These are phyloP conservation scores for Haliclona indistincta DNA, from an alignment of 37 sponge, comb jelly and placozoan genomes.

Conservation along the genomic window DNA sequence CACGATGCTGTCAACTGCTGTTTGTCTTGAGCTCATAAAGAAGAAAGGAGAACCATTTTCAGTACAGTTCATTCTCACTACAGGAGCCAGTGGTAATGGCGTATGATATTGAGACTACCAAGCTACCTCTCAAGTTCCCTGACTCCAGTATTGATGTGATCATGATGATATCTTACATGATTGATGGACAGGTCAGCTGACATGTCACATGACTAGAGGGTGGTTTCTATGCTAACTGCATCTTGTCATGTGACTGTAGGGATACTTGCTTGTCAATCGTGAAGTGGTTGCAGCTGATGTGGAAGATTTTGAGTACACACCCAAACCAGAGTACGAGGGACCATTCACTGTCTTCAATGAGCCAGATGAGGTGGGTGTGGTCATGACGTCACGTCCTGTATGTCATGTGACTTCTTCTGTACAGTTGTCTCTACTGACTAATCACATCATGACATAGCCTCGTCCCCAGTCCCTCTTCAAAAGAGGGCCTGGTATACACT, in stretches of 20 bases:
- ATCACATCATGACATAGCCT: no score
- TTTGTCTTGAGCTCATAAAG: no score
- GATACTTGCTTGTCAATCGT: constrained; percentile 95
- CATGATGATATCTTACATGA: constrained; percentile 99
- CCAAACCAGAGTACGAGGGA: constrained; percentile 97
- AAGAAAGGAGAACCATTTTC: no score
- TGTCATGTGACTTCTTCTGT: no score
- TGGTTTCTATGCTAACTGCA: no score
- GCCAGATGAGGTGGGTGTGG: constrained; percentile 85
- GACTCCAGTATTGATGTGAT: constrained; percentile 85
- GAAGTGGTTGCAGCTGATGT: constrained; percentile 94
- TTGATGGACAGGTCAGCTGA: constrained; percentile 85
- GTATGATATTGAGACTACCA: constrained; percentile 99
- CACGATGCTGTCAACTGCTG: no score
- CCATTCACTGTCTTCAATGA: constrained; percentile 95
- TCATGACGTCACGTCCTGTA: no score
- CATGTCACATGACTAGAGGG: no score
- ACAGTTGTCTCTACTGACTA: constrained; percentile 73
- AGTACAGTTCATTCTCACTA: constrained; percentile 5
- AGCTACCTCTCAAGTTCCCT: constrained; percentile 97
- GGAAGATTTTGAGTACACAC: constrained; percentile 99
- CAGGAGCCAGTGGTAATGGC: constrained; percentile 96
- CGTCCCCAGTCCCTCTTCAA: no score
- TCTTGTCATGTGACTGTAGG: constrained; percentile 44
- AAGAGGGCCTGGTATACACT: no score